Evolutionary conservation across 2,888 invertebrate species (phyloP).

Genomic region (Drosophila suboccidentalis): DNA sequence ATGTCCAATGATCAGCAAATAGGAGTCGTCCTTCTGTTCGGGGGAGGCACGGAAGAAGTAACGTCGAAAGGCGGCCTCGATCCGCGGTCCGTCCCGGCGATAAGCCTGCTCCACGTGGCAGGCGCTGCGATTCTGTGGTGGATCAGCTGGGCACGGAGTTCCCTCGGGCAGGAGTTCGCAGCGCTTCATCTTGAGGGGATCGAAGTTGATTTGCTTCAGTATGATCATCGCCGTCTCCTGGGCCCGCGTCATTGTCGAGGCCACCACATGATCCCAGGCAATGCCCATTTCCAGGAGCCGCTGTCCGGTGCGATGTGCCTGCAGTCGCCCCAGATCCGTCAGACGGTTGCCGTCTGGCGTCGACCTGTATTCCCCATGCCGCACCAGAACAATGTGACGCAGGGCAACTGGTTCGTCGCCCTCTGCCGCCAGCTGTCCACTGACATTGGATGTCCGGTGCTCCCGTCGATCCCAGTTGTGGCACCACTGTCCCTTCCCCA

Average conservation of each 20-base stretch:
- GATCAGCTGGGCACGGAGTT: conserved; percentile 97
- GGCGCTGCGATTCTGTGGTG: conserved; percentile 92
- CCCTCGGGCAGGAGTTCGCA: conserved; percentile 95
- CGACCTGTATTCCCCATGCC: conserved; percentile 97
- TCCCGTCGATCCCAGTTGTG: conserved; percentile 95
- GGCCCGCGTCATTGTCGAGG: conserved; percentile 97
- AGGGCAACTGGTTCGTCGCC: conserved; percentile 85
- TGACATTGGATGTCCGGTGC: conserved; percentile 87
- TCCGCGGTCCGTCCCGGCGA: conserved; percentile 95
- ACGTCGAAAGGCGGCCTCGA: conserved; percentile 97
- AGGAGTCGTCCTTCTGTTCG: conserved; percentile 92
- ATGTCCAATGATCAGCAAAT: conserved; percentile 97
- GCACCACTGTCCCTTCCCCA: conserved; percentile 89
- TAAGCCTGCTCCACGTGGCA: conserved; percentile 95
- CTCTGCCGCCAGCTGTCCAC: conserved; percentile 87
- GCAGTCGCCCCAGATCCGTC: conserved; percentile 92
- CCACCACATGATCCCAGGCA: conserved; percentile 92
- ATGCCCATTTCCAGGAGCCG: conserved; percentile 91
- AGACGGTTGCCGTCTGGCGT: conserved; percentile 91
- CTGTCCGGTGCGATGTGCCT: conserved; percentile 94
- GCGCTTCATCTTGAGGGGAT: conserved; percentile 88
- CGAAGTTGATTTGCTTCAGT: conserved; percentile 88
- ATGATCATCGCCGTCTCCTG: conserved; percentile 96
- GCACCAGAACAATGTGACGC: conserved; percentile 94
- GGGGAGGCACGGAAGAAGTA: conserved; percentile 96